Base-by-base conservation (phyloP, 2,888 invertebrate species). In the Tipula helvola region DNA sequence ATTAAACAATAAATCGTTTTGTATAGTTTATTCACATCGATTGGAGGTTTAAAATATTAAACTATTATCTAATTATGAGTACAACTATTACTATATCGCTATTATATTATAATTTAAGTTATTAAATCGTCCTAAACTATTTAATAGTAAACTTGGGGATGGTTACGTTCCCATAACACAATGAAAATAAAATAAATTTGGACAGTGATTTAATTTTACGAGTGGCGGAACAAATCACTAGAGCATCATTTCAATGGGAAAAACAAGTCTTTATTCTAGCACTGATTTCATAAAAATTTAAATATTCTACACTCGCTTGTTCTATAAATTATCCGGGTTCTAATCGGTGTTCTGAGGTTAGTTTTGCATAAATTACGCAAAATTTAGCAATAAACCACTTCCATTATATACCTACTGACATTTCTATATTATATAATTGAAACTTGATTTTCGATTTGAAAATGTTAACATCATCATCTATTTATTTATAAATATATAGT, bases 1-100 rank as follows among this genome's bases (percentile, higher is more conserved):
- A 71, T 71, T 71, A 71, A 71, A 71, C 71, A 71, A 71, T 71
- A 71, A 71, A 71, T 71, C 71, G 71, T 71, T 71, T 71, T 71
- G 71, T 71, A 71, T 71, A 71, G 71, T 71, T 71, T 71, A 71
- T 71, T 71, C 71, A 71, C 71, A 71, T 71, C 71, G 71, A 71
- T 71, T 71, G 71, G 71, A 71, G 71, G 71, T 71, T 71, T 71
- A 28, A 3, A 52, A 52, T 52, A 52, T 52, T 28, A 28, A 71
- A 71, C 71, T 57, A 71, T 71, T 71, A 71, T 71, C 71, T 71
- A 71, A 71, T 18, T 71, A 71, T 71, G 8, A 28, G 71, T 71
- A n/a, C 16, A 71, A 28, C 18, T 18, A 28, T 16, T 16, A 52
- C 52, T 52, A 5, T 52, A 52, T 52, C 5, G 5, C 28, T 18